Percentiles rank a stretch among this genome's conserved stretches.
Conservation (phyloP, 92 coral and sea anemone genomes). For the Siderastrea siderea region DNA sequence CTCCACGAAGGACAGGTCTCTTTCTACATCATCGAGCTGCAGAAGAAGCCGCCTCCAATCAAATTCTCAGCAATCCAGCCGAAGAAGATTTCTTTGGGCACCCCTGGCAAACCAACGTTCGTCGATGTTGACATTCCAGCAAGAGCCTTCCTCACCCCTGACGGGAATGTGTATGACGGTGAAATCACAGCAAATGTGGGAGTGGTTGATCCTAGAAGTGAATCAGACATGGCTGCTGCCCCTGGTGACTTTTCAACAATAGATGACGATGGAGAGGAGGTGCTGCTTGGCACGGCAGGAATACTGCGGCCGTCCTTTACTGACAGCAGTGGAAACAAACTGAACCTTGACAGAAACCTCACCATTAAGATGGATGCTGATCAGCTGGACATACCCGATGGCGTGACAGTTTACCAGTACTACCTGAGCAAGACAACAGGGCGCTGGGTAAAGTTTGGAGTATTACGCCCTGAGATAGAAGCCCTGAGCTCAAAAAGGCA, state of each 20-base stretch:
- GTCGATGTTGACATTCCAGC: conserved; percentile 20
- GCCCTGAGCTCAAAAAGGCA: background rate
- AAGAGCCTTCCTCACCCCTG: conserved; percentile 6
- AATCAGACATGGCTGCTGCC: conserved; percentile 15
- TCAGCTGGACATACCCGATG: conserved; percentile 1
- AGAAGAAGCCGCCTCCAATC: conserved; percentile 28
- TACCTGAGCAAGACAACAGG: conserved; percentile 20
- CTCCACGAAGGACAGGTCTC: conserved; percentile 35
- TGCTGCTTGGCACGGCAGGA: conserved; percentile 10
- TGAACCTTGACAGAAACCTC: conserved; percentile 2
- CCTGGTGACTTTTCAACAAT: conserved; percentile 34
- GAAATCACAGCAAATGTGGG: conserved; percentile 13
- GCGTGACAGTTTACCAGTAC: background rate
- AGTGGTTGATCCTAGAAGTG: conserved; percentile 29
- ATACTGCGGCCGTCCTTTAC: conserved; percentile 19
- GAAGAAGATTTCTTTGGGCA: background rate
- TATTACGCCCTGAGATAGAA: background rate
- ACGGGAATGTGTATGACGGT: background rate
- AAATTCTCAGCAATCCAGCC: conserved; percentile 14
- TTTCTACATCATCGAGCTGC: conserved; percentile 47
- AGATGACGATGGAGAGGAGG: conserved; percentile 34
- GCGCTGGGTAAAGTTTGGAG: conserved; percentile 36
- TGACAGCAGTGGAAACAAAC: conserved; percentile 6
- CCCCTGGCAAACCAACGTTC: background rate
- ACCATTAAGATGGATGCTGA: conserved; percentile 16